Base-by-base conservation (phyloP, 1,140 invertebrate genomes). In the Caenorhabditis latens region DNA sequence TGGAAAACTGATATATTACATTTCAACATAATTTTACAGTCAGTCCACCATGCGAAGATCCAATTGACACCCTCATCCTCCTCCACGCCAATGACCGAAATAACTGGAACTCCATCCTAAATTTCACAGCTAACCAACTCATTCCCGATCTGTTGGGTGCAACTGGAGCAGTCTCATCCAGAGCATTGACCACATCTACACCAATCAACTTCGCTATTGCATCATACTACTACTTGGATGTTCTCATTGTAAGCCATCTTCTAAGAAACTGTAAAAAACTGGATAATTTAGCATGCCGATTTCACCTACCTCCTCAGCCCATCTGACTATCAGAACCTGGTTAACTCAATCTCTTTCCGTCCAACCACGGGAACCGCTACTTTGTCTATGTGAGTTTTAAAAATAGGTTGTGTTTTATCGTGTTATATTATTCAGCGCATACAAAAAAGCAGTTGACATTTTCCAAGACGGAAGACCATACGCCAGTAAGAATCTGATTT, bases 401-500 rank as follows among this genome's bases (percentile, higher is more conserved):
- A 53, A 13, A 13, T n/a, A 7, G n/a, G 6, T 16, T 13, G 53
- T 42, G 9, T 16, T 21, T 0, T 0, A 48, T n/a, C 16, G 3
- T n/a, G 2, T 50, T 42, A n/a, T n/a, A n/a, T 32, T 50, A 46
- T 85, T 71, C 46, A 85, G 84, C 0, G 84, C 63, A 6, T 85
- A 85, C 43, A 75, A 85, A 24, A 57, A 53, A 24, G 84, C 84
- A 11, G 55, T 43, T 43, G 24, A 32, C 7, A 65, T 55, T 14
- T 63, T 75, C 53, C 46, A 75, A 65, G 46, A 85, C 32, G 84
- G 63, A 9, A 71, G 84, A 21, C 11, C 13, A 3, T 53, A 14
- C 13, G 63, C 84, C 9, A 85, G 63, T 53, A 71, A 71, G 21
- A 85, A 65, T 16, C 9, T 85, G 46, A 65, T 85, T 53, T 32